Conservation (phyloP, 1,140 invertebrate species). For the Holotrichia oblita region DNA sequence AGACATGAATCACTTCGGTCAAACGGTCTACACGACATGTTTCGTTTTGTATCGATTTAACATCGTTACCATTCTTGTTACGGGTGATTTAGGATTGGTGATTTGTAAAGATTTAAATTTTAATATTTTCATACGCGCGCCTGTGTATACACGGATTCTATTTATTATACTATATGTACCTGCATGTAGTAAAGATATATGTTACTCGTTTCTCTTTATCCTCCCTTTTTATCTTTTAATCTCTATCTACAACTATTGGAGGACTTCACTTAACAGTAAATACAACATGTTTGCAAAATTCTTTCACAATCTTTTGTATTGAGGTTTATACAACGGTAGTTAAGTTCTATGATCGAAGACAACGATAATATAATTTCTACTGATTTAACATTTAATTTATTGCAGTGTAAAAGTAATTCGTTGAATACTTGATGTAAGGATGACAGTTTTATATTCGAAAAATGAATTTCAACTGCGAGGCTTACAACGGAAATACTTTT, state of each 20-base stretch:
- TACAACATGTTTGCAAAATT: background rate
- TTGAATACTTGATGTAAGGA: no score
- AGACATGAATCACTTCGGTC: slow-evolving; percentile 46
- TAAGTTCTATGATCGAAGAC: no score
- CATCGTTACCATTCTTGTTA: slow-evolving; percentile 50
- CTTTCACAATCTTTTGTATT: background rate
- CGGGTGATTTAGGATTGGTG: slow-evolving; percentile 50
- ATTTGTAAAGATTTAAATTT: slow-evolving; percentile 53
- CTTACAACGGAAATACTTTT: no score
- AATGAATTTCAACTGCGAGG: no score
- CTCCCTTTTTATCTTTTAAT: background rate
- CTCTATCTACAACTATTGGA: background rate
- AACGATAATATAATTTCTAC: no score
- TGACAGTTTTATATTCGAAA: no score
- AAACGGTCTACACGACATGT: slow-evolving; percentile 41
- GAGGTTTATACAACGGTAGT: no score
- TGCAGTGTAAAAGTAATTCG: no score
- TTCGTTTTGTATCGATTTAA: slow-evolving; percentile 49
- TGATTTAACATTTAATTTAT: no score
- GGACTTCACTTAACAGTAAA: slow-evolving; percentile 25
- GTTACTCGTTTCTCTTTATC: slow-evolving; percentile 3
- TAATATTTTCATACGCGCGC: slow-evolving; percentile 48
- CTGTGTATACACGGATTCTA: slow-evolving; percentile 28
- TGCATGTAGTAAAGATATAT: slow-evolving; percentile 22
- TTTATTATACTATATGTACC: background rate